phyloP scores from a whole-genome alignment of 2,888 invertebrate genomes.

The Ormia ochracea region DNA sequence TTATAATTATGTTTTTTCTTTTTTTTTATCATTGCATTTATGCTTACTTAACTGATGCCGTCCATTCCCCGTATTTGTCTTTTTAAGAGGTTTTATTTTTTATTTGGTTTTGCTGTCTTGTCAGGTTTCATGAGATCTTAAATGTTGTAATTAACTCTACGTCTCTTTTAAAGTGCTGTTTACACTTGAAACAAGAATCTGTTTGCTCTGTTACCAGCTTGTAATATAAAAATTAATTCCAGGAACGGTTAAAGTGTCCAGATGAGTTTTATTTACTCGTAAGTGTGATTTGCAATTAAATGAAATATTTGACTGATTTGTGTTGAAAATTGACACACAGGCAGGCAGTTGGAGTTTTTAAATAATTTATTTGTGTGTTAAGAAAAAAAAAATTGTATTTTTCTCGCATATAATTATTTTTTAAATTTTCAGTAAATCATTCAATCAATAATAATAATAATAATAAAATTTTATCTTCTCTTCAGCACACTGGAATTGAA shows the following conservation, averaged over 20 bases:
- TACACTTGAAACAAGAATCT: not conserved
- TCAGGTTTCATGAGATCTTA: conserved; percentile 21
- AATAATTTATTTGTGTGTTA: too few species aligned
- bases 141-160: conserved; percentile 42
- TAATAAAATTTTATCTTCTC: too few species aligned
- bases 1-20: conserved; percentile 51
- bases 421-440: too few species aligned
- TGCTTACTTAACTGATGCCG: not conserved
- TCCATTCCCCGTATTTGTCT: conserved; percentile 5
- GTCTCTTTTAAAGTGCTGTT: not conserved
- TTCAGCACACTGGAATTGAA: too few species aligned
- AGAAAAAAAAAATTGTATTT: too few species aligned
- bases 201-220: not conserved
- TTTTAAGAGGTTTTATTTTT: conserved; percentile 21
- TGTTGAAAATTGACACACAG: not conserved
- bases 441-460: too few species aligned
- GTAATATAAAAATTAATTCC: conserved; percentile 24
- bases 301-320: not conserved
- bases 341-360: too few species aligned
- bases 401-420: too few species aligned
- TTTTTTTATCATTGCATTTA: conserved; percentile 4
- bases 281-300: conserved; percentile 12
- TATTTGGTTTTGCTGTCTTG: not conserved
- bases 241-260: conserved; percentile 15
- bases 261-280: not conserved